Conservation (phyloP, 1,140 invertebrate genomes). For the Elymnias hypermnestra region DNA sequence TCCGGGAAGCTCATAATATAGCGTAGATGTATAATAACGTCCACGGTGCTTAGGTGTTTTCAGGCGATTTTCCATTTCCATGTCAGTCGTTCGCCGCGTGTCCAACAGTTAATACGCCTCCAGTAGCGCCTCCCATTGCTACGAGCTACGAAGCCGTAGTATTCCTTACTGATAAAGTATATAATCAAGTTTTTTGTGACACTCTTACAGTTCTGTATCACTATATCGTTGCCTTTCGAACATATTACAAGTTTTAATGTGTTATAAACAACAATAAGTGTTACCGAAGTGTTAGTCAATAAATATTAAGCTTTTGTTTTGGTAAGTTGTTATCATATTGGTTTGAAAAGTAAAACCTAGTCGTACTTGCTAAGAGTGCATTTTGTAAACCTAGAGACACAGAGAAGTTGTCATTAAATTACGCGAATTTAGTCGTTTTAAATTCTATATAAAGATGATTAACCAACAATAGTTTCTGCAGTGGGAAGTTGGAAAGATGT, state of each 20-base stretch:
- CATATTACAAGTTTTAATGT: neutral
- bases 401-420: too few relatives aligned
- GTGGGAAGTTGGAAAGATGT: too few relatives aligned
- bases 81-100: conserved; percentile 39
- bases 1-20: conserved; percentile 13
- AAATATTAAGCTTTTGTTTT: neutral
- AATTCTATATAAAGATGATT: too few relatives aligned
- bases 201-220: too few relatives aligned
- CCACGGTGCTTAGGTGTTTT: conserved; percentile 34
- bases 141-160: conserved; percentile 51
- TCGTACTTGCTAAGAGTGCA: too few relatives aligned
- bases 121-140: conserved; percentile 24
- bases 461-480: too few relatives aligned
- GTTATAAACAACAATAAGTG: neutral
- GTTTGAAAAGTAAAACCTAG: too few relatives aligned
- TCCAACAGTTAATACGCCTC: conserved; percentile 25
- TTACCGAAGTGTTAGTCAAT: conserved; percentile 2
- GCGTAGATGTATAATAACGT: conserved; percentile 16
- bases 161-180: too few relatives aligned
- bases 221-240: too few relatives aligned
- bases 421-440: too few relatives aligned
- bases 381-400: too few relatives aligned
- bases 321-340: neutral
- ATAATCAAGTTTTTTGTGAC: too few relatives aligned
- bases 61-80: conserved; percentile 35